These are phyloP conservation scores for Oceanodroma leucorhoa DNA, from an alignment of 2,797 vertebrate genomes.

Conservation along the genomic window DNA sequence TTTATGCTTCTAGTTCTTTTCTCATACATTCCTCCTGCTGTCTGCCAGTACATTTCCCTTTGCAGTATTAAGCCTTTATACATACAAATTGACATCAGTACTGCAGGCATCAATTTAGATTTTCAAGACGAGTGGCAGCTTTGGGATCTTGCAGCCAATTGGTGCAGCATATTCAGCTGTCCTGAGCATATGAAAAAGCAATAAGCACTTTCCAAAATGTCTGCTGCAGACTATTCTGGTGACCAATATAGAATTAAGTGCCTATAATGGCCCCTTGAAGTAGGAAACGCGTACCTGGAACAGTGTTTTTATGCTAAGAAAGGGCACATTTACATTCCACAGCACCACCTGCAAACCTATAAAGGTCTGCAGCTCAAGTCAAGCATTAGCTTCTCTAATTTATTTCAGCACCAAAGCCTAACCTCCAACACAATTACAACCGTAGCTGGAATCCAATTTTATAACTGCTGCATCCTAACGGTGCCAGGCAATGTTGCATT, in stretches of 20 bases:
- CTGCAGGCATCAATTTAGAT: conserved; percentile 61
- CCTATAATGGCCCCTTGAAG: not conserved
- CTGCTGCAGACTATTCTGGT: conserved; percentile 37
- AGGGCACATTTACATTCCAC: not conserved
- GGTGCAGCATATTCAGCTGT: conserved; percentile 17
- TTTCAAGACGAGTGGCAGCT: conserved; percentile 62
- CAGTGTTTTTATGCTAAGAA: conserved; percentile 16
- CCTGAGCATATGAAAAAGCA: conserved; percentile 45
- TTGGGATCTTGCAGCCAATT: conserved; percentile 43
- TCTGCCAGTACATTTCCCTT: conserved; percentile 52
- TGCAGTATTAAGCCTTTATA: conserved; percentile 53
- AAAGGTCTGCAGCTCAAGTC: not conserved
- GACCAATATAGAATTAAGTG: conserved; percentile 47
- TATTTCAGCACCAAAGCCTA: not conserved
- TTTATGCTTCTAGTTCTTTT: not conserved
- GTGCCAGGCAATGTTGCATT: not conserved
- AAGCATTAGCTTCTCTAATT: not conserved
- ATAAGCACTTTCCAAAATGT: conserved; percentile 20
- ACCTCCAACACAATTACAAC: not conserved
- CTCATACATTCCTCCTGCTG: conserved; percentile 39
- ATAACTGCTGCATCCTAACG: not conserved
- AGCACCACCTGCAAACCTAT: not conserved
- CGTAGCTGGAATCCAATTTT: not conserved
- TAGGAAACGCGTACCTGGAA: not conserved
- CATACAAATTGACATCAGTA: conserved; percentile 47